Evolutionary conservation across 92 coral and sea anemone genomes (phyloP), one percentile per base, ranked within the genome.

Genomic region (Heteractis magnifica): DNA sequence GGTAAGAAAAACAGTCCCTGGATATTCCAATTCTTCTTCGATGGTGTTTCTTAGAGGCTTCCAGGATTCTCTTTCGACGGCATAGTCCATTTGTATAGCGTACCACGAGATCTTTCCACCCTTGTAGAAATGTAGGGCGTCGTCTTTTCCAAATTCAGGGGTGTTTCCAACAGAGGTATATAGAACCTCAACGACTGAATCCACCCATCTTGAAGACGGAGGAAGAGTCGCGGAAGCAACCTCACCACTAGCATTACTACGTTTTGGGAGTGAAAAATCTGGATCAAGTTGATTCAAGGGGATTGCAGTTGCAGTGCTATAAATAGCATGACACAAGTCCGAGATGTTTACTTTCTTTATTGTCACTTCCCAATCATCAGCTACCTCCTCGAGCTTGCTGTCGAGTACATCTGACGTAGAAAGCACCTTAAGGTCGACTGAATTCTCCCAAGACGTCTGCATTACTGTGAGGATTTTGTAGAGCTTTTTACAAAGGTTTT

Each of bases 81-180:
- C 94, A 44, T 92, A 89, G 10, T 84, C 84, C 83, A 77, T 89
- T 15, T 84, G 65, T 8, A 89, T 41, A 0, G 89, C 95, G 52
- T 92, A 92, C 95, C 95, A 92, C 0, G 95, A 92, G 50, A 92
- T 89, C 68, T 80, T 68, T 1, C 95, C 95, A 11, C 95, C 95
- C 12, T 92, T 90, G 55, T 86, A 92, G 73, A 92, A 92, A 55
- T 92, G 92, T 23, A 14, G 48, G 1, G 92, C 94, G 75, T 91
- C 95, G 4, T 86, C 85, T 4, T 81, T 75, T 3, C 88, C 95
- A 58, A 48, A 74, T 56, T 89, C 82, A 21, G 95, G 95, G 10
- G 58, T 81, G 4, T 74, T 81, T 56, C 95, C 95, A 10, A 70
- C 70, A 2, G 95, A 83, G 4, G 75, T 44, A 68, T 86, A 92